phyloP scores from a whole-genome alignment of 2,113 vertebrate species.

The Gasterosteus aculeatus region DNA sequence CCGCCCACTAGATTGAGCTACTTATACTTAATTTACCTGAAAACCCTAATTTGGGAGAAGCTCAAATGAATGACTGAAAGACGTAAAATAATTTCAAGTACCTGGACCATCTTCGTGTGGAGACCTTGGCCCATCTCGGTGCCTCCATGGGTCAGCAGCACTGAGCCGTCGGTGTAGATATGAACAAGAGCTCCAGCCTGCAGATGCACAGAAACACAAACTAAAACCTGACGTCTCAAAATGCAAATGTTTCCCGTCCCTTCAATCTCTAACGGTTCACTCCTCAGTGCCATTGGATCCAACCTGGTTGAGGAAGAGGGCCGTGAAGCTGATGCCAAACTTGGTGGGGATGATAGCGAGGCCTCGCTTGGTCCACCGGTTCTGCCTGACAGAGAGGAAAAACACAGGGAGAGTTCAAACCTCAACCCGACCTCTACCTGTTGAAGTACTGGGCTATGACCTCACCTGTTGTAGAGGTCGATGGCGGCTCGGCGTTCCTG shows the following conservation, averaged over 20 bases:
- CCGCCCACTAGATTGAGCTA: not conserved
- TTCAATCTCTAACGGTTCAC: not conserved
- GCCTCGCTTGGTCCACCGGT: constrained; percentile 96
- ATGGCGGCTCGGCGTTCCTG: constrained; percentile 73
- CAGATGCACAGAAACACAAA: constrained; percentile 14
- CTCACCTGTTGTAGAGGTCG: constrained; percentile 90
- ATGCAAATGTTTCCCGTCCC: not conserved
- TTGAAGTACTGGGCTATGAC: not conserved
- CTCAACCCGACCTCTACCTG: not conserved
- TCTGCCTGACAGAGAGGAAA: constrained; percentile 78
- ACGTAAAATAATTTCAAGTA: constrained; percentile 46
- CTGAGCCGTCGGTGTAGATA: constrained; percentile 94
- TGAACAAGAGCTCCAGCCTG: constrained; percentile 93
- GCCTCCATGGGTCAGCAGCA: constrained; percentile 92
- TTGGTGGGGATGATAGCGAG: constrained; percentile 92
- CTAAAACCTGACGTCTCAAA: not conserved
- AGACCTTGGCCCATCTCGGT: constrained; percentile 98
- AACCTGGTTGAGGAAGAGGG: constrained; percentile 94
- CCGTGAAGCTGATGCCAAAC: constrained; percentile 92
- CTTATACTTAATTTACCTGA: not conserved
- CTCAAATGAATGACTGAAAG: not conserved
- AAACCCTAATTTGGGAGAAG: not conserved
- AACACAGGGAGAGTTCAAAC: not conserved
- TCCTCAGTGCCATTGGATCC: not conserved
- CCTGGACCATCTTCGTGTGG: constrained; percentile 99